A percentile compares a stretch with the other conserved stretches of the same genome.
Conservation (phyloP, 2,113 vertebrate species). For the Oxygymnocypris stewartii region DNA sequence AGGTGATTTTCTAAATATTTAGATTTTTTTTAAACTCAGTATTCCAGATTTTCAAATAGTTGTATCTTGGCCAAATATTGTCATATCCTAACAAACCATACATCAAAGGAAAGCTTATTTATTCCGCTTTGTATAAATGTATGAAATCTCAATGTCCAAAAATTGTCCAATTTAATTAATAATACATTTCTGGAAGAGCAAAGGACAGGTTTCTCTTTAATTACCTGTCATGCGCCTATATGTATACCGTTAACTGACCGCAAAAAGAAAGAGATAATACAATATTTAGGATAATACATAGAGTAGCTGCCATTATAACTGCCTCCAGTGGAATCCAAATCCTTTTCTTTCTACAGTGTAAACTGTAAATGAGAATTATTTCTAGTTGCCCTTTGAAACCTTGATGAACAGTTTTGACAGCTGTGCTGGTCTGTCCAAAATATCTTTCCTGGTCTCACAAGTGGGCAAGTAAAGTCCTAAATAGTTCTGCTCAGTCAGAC, state of each 20-base stretch:
- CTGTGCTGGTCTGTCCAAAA: not conserved
- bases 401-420: not conserved
- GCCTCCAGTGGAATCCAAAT: not conserved
- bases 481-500: not conserved
- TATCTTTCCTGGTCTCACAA: not conserved
- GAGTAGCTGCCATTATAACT: not conserved
- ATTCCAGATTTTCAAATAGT: no score
- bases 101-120: no score
- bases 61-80: no score
- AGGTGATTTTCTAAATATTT: no score
- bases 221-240: not conserved
- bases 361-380: not conserved
- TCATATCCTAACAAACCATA: no score
- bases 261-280: not conserved
- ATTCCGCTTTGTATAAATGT: no score
- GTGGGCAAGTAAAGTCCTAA: conserved; percentile 3
- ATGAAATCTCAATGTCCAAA: no score
- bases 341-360: not conserved
- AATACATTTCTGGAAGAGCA: not conserved
- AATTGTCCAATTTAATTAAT: not conserved
- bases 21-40: no score
- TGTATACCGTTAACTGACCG: not conserved
- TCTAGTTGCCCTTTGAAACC: not conserved
- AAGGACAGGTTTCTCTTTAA: not conserved
- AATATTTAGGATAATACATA: not conserved